Evolutionary conservation across 2,113 vertebrate genomes (phyloP), one percentile per base, ranked within the genome.

Genomic region (Dasyornis broadbenti): DNA sequence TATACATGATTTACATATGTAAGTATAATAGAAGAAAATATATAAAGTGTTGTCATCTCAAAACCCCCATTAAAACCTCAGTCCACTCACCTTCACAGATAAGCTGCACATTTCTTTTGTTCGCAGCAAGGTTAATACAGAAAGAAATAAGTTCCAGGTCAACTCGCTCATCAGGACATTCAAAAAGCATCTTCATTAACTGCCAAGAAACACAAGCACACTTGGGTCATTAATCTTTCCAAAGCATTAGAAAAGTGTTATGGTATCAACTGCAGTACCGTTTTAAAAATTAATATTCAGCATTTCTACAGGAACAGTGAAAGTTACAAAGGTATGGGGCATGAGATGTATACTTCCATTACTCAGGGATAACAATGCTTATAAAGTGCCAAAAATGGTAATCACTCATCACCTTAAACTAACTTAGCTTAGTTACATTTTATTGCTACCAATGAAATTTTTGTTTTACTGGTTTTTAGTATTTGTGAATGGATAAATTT

Each of bases 51-150:
- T 65, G 15, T 11, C 11, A 75, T 10, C 31, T 86, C 45, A 44
- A 73, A 81, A 15, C 13, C 45, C n/a, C 59, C 30, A 56, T 15
- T 30, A 79, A 75, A 76, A 49, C 19, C 37, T 80, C 37, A 33
- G 53, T 23, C 39, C 15, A 45, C 86, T 96, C 91, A 99, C 99
- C 99, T 98, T 99, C 99, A 98, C 99, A 99, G 92, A 99, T 98
- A 56, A 99, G 97, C 71, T 99, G 99, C 11, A 99, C 99, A 19
- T 99, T 99, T 95, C 98, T 99, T 96, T 99, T 99, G 96, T 99
- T 99, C 77, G 99, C 99, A 92, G 99, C 99, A 95, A 99, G 98
- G 96, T 99, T 99, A 97, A 99, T 99, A 97, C 99, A 99, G 98
- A 99, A 98, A 79, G 99, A 99, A 97, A 99, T 99, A 82, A 99